Conservation (phyloP, 2,113 vertebrate genomes). For the Numenius arquata region DNA sequence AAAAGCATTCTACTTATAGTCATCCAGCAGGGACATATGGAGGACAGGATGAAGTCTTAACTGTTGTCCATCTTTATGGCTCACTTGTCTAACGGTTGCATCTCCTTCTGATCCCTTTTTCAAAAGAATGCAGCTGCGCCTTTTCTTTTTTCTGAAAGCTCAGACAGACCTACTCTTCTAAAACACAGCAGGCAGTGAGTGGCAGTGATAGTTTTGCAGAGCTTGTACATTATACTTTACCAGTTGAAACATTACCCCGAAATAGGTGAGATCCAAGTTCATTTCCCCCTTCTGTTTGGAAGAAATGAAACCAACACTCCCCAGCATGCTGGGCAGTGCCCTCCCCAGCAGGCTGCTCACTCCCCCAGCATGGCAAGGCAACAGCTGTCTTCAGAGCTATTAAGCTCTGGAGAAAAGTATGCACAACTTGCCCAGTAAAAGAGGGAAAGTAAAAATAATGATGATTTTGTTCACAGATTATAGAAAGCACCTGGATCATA, state of each 20-base stretch:
- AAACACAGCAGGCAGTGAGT: constrained; percentile 14
- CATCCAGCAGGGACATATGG: neutral
- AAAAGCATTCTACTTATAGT: neutral
- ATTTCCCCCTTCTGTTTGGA: neutral
- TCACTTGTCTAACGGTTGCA: neutral
- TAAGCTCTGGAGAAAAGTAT: neutral
- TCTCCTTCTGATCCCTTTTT: neutral
- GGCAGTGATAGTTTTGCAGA: neutral
- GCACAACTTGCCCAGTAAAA: neutral
- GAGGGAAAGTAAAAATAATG: neutral
- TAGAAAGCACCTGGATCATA: neutral
- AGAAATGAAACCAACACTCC: neutral
- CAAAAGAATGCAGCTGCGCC: neutral
- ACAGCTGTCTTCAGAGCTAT: neutral
- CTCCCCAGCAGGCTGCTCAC: neutral
- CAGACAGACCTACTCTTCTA: neutral
- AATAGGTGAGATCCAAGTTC: neutral
- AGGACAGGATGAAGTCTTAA: neutral
- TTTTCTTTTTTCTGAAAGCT: neutral
- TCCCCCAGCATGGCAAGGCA: neutral
- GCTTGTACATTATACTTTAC: neutral
- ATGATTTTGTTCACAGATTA: neutral
- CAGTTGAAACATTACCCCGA: neutral
- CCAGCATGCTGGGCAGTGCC: neutral
- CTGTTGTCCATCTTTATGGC: neutral